These are phyloP conservation scores for Typhlichthys subterraneus DNA, from an alignment of 2,797 vertebrate genomes.

Conservation along the genomic window DNA sequence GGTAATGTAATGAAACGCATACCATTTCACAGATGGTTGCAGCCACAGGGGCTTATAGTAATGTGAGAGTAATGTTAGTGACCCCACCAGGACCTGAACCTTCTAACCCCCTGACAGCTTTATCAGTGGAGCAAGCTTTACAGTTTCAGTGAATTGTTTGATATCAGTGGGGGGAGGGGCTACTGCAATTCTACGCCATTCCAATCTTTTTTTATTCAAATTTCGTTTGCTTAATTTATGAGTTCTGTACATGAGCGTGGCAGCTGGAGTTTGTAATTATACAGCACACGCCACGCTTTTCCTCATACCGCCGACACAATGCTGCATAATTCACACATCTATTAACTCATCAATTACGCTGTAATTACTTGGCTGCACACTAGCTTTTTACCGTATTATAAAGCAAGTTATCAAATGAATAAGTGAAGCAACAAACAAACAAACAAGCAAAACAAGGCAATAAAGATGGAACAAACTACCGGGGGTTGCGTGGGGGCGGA, in stretches of 20 bases:
- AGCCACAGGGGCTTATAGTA: constrained; percentile 39
- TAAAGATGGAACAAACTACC: constrained; percentile 39
- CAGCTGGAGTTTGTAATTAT: constrained; percentile 75
- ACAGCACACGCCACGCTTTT: constrained; percentile 60
- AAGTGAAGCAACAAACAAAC: constrained; percentile 53
- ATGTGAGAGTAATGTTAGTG: constrained; percentile 45
- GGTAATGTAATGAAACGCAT: constrained; percentile 45
- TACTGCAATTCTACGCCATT: constrained; percentile 20
- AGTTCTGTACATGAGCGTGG: constrained; percentile 53
- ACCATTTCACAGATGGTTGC: constrained; percentile 56
- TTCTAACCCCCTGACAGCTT: constrained; percentile 43
- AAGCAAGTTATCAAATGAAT: constrained; percentile 66
- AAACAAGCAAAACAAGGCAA: constrained; percentile 48
- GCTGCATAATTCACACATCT: constrained; percentile 75
- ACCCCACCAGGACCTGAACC: constrained; percentile 54
- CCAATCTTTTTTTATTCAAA: constrained; percentile 50
- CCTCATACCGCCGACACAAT: constrained; percentile 53
- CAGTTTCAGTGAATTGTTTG: constrained; percentile 30
- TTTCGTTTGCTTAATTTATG: constrained; percentile 66
- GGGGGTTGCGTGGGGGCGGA: constrained; percentile 11
- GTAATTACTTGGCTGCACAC: constrained; percentile 72
- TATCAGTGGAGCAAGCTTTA: constrained; percentile 39
- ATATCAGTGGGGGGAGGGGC: constrained; percentile 10
- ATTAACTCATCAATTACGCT: constrained; percentile 78
- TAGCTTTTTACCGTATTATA: constrained; percentile 68